Evolutionary conservation across 2,888 invertebrate species (phyloP).

Genomic region (Epinotia bilunana): DNA sequence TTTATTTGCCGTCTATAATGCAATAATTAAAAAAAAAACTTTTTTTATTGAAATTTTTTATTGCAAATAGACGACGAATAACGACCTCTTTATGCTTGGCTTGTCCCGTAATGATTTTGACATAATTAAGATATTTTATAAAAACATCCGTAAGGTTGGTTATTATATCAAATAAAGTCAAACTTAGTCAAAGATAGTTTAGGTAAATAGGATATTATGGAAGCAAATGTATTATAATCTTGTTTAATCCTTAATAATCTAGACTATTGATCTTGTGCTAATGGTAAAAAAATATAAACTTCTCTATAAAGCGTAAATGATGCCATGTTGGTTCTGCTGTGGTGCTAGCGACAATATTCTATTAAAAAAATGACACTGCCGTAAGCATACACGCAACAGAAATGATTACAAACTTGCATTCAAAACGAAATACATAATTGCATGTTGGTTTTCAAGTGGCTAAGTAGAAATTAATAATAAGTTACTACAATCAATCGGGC

Average conservation of each 20-base stretch:
- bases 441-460: too few species aligned
- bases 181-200: slow-evolving; percentile 32
- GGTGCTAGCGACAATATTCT: too few species aligned
- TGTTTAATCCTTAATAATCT: not conserved
- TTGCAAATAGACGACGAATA: not conserved
- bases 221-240: slow-evolving; percentile 38
- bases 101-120: slow-evolving; percentile 21
- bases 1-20: not conserved
- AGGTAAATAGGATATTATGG: slow-evolving; percentile 30
- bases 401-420: too few species aligned
- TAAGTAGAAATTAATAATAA: too few species aligned
- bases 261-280: not conserved
- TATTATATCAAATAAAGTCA: slow-evolving; percentile 34
- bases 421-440: too few species aligned
- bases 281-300: not conserved
- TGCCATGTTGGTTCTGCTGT: too few species aligned
- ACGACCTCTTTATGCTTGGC: slow-evolving; percentile 1
- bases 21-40: not conserved
- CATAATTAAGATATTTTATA: not conserved
- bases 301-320: too few species aligned
- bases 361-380: too few species aligned
- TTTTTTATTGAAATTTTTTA: not conserved
- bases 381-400: too few species aligned
- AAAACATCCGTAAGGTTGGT: slow-evolving; percentile 46
- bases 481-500: too few species aligned